These are phyloP conservation scores for Aphaenogaster rudis DNA, from an alignment of 1,140 invertebrate genomes.

Conservation along the genomic window DNA sequence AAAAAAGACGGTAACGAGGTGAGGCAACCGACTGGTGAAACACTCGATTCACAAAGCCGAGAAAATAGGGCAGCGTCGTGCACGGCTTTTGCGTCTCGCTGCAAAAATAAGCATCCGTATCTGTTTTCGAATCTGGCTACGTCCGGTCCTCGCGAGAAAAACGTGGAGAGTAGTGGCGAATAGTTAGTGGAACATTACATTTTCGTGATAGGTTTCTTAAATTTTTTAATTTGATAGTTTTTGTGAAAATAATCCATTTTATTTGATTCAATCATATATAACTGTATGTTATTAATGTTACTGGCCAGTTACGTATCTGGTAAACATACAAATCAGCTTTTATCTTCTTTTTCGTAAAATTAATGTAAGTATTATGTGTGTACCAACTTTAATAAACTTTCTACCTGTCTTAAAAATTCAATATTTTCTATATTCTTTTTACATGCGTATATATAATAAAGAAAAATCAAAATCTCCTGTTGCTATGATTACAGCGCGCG, in stretches of 20 bases:
- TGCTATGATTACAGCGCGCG: background rate
- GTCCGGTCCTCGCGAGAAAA: background rate
- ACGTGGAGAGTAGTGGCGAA: background rate
- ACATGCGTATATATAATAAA: background rate
- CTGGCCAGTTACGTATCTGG: background rate
- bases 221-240: background rate
- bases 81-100: conserved; percentile 33
- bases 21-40: conserved; percentile 64
- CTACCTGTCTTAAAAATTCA: background rate
- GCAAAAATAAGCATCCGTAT: conserved; percentile 36
- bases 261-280: background rate
- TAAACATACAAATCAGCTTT: background rate
- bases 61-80: conserved; percentile 27
- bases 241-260: background rate
- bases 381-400: background rate
- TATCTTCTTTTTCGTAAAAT: background rate
- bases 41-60: conserved; percentile 73
- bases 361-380: background rate
- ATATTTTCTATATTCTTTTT: background rate
- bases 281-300: background rate
- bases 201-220: background rate
- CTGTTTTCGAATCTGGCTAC: background rate
- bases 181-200: background rate
- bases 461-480: background rate
- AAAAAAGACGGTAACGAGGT: conserved; percentile 80